phyloP scores from a whole-genome alignment of 2,113 vertebrate species.

The Tetrax tetrax region DNA sequence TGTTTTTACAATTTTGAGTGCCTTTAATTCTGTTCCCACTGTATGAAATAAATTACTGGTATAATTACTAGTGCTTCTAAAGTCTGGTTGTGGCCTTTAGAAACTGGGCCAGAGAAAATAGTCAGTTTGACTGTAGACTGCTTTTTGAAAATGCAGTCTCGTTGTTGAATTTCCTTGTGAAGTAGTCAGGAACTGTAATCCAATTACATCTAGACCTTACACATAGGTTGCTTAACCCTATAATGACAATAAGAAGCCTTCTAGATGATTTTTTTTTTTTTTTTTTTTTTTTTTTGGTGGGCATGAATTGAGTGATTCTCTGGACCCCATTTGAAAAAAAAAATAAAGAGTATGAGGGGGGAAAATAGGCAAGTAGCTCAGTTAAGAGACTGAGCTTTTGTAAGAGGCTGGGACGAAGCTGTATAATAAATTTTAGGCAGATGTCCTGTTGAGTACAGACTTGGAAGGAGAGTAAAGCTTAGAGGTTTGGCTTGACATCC shows the following conservation, averaged over 20 bases:
- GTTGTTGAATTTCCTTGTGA: neutral
- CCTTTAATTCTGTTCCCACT: constrained; percentile 15
- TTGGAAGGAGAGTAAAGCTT: neutral
- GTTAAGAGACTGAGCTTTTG: neutral
- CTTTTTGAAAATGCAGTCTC: neutral
- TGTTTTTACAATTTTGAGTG: neutral
- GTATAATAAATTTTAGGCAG: neutral
- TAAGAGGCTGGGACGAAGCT: neutral
- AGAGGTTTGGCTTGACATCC: neutral
- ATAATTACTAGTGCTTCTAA: constrained; percentile 14
- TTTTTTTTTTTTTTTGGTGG: neutral
- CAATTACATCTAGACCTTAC: neutral
- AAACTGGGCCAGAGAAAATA: constrained; percentile 1
- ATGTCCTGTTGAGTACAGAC: neutral
- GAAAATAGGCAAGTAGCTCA: neutral
- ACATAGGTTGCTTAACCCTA: neutral
- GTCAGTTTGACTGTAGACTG: neutral
- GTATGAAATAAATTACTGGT: constrained; percentile 15
- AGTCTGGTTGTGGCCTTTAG: neutral
- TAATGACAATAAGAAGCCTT: neutral
- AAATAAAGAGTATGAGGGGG: accelerated
- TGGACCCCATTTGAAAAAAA: neutral
- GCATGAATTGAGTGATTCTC: neutral
- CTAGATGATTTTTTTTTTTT: neutral
- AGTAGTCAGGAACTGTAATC: neutral